A percentile compares a stretch with the other conserved stretches of the same genome.
phyloP scores from a whole-genome alignment of 1,140 invertebrate species.

The Listronotus oregonensis region DNA sequence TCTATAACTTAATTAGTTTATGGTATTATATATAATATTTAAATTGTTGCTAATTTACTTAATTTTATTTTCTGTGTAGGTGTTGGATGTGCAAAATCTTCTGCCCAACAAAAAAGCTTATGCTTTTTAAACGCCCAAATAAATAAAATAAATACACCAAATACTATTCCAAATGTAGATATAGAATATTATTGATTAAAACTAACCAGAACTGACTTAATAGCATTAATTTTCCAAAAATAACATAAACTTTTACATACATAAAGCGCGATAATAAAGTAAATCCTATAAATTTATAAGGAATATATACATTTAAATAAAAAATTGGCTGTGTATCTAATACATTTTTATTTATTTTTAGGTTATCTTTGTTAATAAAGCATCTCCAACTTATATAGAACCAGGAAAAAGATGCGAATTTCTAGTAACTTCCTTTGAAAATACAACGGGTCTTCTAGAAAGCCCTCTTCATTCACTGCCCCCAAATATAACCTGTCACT shows the following conservation, averaged over 20 bases:
- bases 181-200: too few relatives aligned
- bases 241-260: too few relatives aligned
- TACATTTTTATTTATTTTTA: constrained; percentile 52
- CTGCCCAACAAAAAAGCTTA: constrained; percentile 15
- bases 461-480: constrained; percentile 81
- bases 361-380: constrained; percentile 75
- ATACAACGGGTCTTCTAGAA: constrained; percentile 73
- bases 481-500: constrained; percentile 84
- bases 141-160: constrained; percentile 20
- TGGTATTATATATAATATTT: constrained; percentile 2
- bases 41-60: constrained; percentile 15
- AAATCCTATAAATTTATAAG: too few relatives aligned
- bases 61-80: constrained; percentile 19
- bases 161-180: constrained; percentile 14
- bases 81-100: constrained; percentile 4
- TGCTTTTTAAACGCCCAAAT: constrained; percentile 18
- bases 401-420: constrained; percentile 76
- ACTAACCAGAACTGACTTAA: too few relatives aligned
- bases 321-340: neutral
- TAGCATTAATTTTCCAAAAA: too few relatives aligned
- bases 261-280: too few relatives aligned
- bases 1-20: too few relatives aligned
- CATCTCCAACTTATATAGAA: constrained; percentile 73
- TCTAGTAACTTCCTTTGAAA: constrained; percentile 74
- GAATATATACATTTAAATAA: too few relatives aligned